These are phyloP conservation scores for Raja brachyura DNA, from an alignment of 2,113 vertebrate species.

Conservation along the genomic window DNA sequence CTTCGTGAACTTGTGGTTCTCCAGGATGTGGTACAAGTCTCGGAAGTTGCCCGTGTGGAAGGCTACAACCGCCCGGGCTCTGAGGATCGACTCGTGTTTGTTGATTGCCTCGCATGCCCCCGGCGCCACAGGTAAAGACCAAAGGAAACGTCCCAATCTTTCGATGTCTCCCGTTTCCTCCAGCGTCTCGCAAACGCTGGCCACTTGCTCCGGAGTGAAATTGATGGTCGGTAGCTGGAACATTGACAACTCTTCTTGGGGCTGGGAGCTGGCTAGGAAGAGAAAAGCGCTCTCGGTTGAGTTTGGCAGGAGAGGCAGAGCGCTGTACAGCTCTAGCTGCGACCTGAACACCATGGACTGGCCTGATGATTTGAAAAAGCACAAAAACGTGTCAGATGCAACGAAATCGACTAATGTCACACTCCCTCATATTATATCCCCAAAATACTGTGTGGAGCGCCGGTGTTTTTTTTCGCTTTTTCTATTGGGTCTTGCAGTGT, in stretches of 20 bases:
- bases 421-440: constrained; percentile 99
- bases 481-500: constrained; percentile 99
- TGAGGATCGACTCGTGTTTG: constrained; percentile 98
- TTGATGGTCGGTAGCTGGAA: constrained; percentile 99
- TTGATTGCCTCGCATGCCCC: constrained; percentile 98
- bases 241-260: constrained; percentile 99
- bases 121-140: constrained; percentile 96
- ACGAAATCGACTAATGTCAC: constrained; percentile 98
- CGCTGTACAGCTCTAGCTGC: constrained; percentile 96
- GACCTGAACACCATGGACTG: constrained; percentile 99
- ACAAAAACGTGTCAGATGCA: constrained; percentile 70
- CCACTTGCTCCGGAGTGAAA: constrained; percentile 99
- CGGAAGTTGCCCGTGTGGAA: constrained; percentile 99
- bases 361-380: constrained; percentile 82
- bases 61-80: constrained; percentile 93
- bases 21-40: constrained; percentile 98
- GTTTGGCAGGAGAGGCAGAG: constrained; percentile 99
- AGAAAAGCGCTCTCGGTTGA: constrained; percentile 93
- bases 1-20: constrained; percentile 99
- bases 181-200: constrained; percentile 99
- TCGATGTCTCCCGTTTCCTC: constrained; percentile 99
- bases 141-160: constrained; percentile 94
- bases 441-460: constrained; percentile 98
- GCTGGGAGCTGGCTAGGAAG: constrained; percentile 82
- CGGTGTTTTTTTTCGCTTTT: constrained; percentile 99